These are phyloP conservation scores for Frankliniella fusca DNA, from an alignment of 2,888 invertebrate genomes.

Conservation along the genomic window DNA sequence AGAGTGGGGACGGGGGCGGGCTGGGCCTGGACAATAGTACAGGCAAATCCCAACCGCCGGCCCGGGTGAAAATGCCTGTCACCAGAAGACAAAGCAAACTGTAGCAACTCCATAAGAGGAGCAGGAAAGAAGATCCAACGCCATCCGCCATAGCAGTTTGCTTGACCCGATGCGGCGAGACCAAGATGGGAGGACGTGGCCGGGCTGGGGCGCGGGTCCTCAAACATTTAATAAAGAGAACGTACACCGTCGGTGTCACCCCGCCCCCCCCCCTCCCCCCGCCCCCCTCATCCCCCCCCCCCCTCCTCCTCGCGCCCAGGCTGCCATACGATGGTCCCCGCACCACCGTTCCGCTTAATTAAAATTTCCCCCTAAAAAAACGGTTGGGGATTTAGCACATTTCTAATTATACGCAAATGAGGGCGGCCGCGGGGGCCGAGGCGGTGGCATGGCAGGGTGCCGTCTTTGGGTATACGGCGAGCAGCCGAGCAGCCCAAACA, in stretches of 20 bases:
- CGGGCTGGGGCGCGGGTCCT: too few species aligned
- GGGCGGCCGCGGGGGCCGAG: neutral
- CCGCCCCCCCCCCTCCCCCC: neutral
- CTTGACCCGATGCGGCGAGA: too few species aligned
- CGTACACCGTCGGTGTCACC: neutral
- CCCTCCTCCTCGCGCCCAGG: neutral
- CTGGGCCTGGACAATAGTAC: neutral
- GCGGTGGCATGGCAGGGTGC: neutral
- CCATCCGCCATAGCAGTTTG: too few species aligned
- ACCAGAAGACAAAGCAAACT: too few species aligned
- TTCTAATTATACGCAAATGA: slow-evolving; percentile 25
- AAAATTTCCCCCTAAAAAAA: slow-evolving; percentile 19
- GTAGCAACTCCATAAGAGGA: too few species aligned
- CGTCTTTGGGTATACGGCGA: too few species aligned
- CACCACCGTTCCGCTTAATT: slow-evolving; percentile 24
- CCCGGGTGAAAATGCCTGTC: neutral
- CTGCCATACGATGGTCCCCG: neutral
- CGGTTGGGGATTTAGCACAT: slow-evolving; percentile 22
- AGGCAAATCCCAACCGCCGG: neutral
- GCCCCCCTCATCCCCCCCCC: neutral
- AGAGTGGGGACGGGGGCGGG: too few species aligned
- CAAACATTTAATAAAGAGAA: too few species aligned
- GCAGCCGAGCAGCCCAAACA: too few species aligned
- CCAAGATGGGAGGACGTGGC: too few species aligned
- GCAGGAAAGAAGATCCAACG: too few species aligned